Conservation (phyloP, 2,797 vertebrate species). For the Podargus strigoides region DNA sequence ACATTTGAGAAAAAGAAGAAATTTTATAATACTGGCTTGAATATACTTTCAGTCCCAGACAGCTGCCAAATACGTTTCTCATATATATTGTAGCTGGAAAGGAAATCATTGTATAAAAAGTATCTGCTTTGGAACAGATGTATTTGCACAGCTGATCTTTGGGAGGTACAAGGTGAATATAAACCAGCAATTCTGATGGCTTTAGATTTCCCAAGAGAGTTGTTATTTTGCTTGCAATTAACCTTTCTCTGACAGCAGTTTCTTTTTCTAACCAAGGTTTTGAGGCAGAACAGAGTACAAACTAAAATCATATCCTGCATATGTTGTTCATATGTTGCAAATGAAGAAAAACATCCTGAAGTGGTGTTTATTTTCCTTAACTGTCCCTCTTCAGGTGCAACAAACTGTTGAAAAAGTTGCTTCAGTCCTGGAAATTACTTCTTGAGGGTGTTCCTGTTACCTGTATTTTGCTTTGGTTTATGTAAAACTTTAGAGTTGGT, state of each 20-base stretch:
- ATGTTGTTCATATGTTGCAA: neutral
- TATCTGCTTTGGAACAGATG: conserved; percentile 34
- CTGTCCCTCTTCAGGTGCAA: neutral
- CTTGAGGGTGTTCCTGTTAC: neutral
- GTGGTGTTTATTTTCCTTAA: neutral
- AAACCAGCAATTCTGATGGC: conserved; percentile 22
- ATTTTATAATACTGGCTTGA: neutral
- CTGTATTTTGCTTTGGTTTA: neutral
- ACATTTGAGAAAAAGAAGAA: neutral
- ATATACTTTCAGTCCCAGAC: neutral
- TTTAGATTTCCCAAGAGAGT: conserved; percentile 17
- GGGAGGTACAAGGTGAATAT: conserved; percentile 29
- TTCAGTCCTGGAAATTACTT: neutral
- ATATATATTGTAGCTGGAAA: conserved; percentile 27
- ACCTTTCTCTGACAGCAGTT: conserved; percentile 23
- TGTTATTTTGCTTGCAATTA: conserved; percentile 46
- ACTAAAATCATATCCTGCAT: neutral
- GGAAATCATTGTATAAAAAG: conserved; percentile 9
- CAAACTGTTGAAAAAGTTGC: neutral
- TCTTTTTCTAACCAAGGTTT: neutral
- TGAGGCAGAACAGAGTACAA: neutral
- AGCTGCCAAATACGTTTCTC: conserved; percentile 37
- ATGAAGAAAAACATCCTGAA: neutral
- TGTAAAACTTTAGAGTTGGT: neutral
- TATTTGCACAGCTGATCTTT: conserved; percentile 61